Evolutionary conservation across 2,797 vertebrate genomes (phyloP).

Genomic region (Muscicapa comitata): DNA sequence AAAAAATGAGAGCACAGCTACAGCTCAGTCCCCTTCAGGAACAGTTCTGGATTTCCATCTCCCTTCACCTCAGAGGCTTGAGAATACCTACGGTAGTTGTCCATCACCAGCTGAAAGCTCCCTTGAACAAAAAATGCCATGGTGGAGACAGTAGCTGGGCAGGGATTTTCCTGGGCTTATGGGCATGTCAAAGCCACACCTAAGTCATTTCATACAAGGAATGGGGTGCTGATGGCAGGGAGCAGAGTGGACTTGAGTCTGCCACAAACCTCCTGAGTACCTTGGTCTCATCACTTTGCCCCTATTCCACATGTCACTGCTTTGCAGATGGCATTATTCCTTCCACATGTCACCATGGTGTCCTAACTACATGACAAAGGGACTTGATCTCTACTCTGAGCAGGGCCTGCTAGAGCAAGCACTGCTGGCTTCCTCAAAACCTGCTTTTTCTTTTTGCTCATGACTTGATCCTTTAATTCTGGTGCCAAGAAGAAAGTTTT

Average conservation of each 20-base stretch:
- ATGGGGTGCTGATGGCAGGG: background rate
- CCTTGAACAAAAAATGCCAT: background rate
- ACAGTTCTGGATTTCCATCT: background rate
- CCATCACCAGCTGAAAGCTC: background rate
- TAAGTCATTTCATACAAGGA: background rate
- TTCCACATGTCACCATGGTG: rapidly evolving
- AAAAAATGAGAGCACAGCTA: background rate
- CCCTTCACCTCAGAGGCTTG: background rate
- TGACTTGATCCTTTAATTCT: background rate
- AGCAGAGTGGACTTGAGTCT: background rate
- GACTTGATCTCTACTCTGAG: background rate
- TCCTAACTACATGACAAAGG: background rate
- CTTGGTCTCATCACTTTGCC: background rate
- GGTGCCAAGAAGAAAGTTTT: background rate
- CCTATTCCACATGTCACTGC: background rate
- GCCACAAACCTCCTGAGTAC: background rate
- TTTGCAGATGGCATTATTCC: background rate
- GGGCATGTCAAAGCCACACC: background rate
- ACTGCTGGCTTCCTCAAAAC: background rate
- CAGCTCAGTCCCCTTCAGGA: background rate
- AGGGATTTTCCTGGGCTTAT: background rate
- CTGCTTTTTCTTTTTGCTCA: background rate
- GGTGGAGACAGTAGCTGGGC: background rate
- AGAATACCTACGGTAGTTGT: rapidly evolving
- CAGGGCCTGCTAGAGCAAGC: background rate